Base-by-base conservation (phyloP, 2,888 invertebrate genomes). In the Blastobasis lacticolella region DNA sequence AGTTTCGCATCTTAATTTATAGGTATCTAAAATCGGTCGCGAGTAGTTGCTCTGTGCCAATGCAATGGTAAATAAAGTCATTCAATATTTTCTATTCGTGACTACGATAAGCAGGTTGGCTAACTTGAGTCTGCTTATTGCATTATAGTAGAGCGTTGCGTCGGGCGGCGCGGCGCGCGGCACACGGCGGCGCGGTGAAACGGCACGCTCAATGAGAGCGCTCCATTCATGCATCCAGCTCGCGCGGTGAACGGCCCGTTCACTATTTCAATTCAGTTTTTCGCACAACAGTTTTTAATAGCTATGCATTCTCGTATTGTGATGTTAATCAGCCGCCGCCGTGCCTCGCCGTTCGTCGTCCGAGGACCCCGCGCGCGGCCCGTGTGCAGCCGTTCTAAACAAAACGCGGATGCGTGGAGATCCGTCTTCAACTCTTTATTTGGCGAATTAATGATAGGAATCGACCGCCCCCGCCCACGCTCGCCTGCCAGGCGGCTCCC, bases 61-160 rank as follows among this genome's bases (percentile, higher is more conserved):
- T 23, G 23, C 23, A 23, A 23, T 66, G 64, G 69, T 70, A 73
- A 72, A 72, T 73, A 72, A 77, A 77, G 69, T 71, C 82, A 81
- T 83, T 84, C 77, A 80, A 76, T 66, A 75, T 68, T 71, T 58
- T 59, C 53, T 57, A 69, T 67, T 67, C 66, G 67, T 64, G 69
- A 57, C 56, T 61, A 55, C 55, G 49, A 54, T 52, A 36, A 6
- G n/a, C 41, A 48, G 59, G 62, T 74, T 71, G 70, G 73, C 69
- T 70, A 66, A 69, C 64, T 60, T 58, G 64, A 65, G 70, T 72
- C 67, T 67, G 58, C 63, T 67, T 67, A 64, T 73, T 75, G 77
- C 77, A 73, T 69, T 75, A 71, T 68, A 68, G 67, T 67, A 42
- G n/a, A n/a, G 42, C 42, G 8, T n/a, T 9, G 44, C 6, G 9